Evolutionary conservation across 2,113 vertebrate species (phyloP).

Genomic region (Scartelaos histophorus): DNA sequence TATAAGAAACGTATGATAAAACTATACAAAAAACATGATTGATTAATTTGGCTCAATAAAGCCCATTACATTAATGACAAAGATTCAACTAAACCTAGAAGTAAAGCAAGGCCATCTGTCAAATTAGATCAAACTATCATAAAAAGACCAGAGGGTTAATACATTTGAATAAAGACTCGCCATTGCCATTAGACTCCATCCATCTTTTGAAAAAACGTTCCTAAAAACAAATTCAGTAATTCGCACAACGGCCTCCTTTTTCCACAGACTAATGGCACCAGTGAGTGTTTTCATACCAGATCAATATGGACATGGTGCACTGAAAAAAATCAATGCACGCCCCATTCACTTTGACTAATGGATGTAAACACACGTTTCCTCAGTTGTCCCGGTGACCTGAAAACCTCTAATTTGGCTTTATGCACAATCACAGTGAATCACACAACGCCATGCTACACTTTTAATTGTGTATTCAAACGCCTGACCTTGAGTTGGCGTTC

Average conservation of each 20-base stretch:
- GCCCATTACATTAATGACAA: no score
- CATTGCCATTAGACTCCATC: not conserved
- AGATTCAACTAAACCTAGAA: not conserved
- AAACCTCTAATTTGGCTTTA: constrained; percentile 42
- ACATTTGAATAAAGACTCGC: not conserved
- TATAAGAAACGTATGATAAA: no score
- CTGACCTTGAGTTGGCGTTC: constrained; percentile 48
- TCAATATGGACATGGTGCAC: constrained; percentile 29
- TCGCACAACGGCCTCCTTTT: not conserved
- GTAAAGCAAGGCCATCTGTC: not conserved
- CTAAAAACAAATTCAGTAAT: not conserved
- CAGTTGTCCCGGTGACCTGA: constrained; percentile 42
- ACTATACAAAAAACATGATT: no score
- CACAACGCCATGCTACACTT: constrained; percentile 7
- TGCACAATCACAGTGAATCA: constrained; percentile 19
- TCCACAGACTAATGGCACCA: constrained; percentile 1
- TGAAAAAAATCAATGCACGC: constrained; percentile 15
- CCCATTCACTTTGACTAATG: constrained; percentile 37
- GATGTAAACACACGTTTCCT: constrained; percentile 21
- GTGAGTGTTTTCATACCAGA: constrained; percentile 23
- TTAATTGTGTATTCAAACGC: constrained; percentile 38
- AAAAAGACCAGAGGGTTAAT: not conserved
- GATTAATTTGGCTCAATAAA: no score
- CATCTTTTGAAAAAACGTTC: not conserved
- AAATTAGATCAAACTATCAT: not conserved